These are phyloP conservation scores for Sylvilagus bachmani DNA, from an alignment of 2,113 vertebrate species.

Conservation along the genomic window DNA sequence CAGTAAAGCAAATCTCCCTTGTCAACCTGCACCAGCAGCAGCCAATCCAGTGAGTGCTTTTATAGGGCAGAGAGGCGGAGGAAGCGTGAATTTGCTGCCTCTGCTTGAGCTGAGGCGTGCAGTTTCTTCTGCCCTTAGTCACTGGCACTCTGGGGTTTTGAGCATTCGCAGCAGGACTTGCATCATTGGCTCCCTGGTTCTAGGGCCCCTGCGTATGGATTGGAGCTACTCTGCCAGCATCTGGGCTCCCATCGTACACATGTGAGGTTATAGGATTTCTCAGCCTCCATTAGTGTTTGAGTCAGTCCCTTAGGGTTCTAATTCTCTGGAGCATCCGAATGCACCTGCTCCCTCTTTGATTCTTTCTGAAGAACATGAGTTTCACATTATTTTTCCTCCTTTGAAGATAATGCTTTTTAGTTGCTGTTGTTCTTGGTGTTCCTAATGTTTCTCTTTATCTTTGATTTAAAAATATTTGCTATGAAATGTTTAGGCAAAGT, in stretches of 20 bases:
- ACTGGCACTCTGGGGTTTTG: background rate
- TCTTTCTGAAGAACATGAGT: background rate
- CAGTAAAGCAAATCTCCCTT: background rate
- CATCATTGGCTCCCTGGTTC: rapidly evolving
- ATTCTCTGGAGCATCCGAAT: background rate
- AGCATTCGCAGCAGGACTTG: no score
- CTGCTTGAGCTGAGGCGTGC: no score
- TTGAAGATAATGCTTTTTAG: background rate
- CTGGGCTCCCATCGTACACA: background rate
- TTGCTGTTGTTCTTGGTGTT: background rate
- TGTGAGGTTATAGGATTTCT: background rate
- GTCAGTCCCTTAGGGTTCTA: background rate
- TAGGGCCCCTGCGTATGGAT: background rate
- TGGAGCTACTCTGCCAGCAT: no score
- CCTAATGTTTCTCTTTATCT: background rate
- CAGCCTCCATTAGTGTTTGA: background rate
- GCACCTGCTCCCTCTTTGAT: rapidly evolving
- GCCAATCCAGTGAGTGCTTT: rapidly evolving
- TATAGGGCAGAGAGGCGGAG: background rate
- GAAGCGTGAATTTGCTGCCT: background rate
- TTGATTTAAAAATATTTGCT: background rate
- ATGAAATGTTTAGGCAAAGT: background rate
- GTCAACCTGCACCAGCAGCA: rapidly evolving
- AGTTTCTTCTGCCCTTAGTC: no score
- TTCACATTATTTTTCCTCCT: background rate